Conservation (phyloP, 1,140 invertebrate species). For the Drosophila jambulina region DNA sequence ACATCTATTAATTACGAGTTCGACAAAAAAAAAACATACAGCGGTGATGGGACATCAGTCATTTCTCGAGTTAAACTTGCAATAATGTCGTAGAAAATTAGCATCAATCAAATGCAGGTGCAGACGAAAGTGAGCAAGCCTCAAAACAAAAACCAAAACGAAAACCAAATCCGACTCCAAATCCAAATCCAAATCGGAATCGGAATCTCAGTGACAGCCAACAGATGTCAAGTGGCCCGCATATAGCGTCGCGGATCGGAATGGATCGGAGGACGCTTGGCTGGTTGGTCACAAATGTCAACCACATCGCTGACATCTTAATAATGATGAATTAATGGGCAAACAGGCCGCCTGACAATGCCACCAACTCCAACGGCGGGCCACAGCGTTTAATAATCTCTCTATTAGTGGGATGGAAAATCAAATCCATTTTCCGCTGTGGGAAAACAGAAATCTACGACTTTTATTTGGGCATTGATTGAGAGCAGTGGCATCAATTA, state of each 20-base stretch:
- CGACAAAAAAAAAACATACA: neutral
- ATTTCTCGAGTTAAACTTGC: slow-evolving; percentile 62
- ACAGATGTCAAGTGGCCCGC: slow-evolving; percentile 82
- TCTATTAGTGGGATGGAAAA: slow-evolving; percentile 65
- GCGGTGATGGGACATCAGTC: slow-evolving; percentile 54
- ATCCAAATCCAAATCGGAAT: slow-evolving; percentile 29
- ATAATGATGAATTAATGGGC: slow-evolving; percentile 84
- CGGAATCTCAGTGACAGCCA: slow-evolving; percentile 69
- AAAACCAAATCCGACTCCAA: slow-evolving; percentile 23
- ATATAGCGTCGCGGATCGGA: slow-evolving; percentile 33
- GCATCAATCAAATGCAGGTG: slow-evolving; percentile 80
- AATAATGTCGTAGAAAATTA: slow-evolving; percentile 77
- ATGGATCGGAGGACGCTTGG: slow-evolving; percentile 15
- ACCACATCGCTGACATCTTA: slow-evolving; percentile 80
- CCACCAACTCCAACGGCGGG: slow-evolving; percentile 43
- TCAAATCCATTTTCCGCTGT: slow-evolving; percentile 52
- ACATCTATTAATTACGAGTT: slow-evolving; percentile 63
- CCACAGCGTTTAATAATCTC: slow-evolving; percentile 73
- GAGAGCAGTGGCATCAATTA: slow-evolving; percentile 79
- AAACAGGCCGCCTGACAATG: slow-evolving; percentile 73
- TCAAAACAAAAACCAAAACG: slow-evolving; percentile 24
- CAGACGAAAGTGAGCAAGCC: slow-evolving; percentile 49
- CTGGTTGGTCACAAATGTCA: slow-evolving; percentile 71
- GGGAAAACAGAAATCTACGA: slow-evolving; percentile 7
- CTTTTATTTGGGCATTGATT: slow-evolving; percentile 68